Evolutionary conservation across 2,888 invertebrate species (phyloP), one percentile per base, ranked within the genome.

Genomic region (Tortrix viridana): DNA sequence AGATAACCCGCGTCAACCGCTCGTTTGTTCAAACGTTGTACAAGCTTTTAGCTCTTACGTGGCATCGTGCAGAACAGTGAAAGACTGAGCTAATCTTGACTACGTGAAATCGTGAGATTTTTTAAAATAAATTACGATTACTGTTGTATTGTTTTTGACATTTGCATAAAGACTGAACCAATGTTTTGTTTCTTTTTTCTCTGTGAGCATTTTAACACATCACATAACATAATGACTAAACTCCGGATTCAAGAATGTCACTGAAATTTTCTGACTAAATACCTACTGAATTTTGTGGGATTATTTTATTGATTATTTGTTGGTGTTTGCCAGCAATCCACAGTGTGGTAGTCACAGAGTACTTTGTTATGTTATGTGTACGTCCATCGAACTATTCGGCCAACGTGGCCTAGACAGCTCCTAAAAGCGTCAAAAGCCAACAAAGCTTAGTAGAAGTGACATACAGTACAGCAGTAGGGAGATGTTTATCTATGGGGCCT

Each of bases 11-110:
- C 84, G 80, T 66, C 88, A 89, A 67, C 82, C 90, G 26, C 77
- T 92, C 61, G 73, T 82, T 63, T 92, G 91, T 76, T 85, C 89
- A 48, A 67, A 77, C 32, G 69, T 82, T 66, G 89, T 91, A n/a
- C 78, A 90, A 81, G 86, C 83, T 37, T 91, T 91, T 73, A 82
- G 73, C 57, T 77, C 85, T 57, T 88, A 85, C 75, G 87, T 91
- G 16, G 73, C 80, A 50, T 77, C 84, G 12, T 88, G 82, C 73
- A 81, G 82, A 74, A 65, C 75, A 63, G 78, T 46, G 19, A 56
- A 83, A 70, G 79, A 85, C 38, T 83, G 72, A 78, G 19, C 14
- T 19, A 12, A 14, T 23, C 12, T 20, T 12, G 16, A 12, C 9
- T 5, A 50, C 3, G 1, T 53, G n/a, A 32, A 41, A n/a, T 41